These are phyloP conservation scores for Gavialis gangeticus DNA, from an alignment of 2,113 vertebrate genomes.

Conservation along the genomic window DNA sequence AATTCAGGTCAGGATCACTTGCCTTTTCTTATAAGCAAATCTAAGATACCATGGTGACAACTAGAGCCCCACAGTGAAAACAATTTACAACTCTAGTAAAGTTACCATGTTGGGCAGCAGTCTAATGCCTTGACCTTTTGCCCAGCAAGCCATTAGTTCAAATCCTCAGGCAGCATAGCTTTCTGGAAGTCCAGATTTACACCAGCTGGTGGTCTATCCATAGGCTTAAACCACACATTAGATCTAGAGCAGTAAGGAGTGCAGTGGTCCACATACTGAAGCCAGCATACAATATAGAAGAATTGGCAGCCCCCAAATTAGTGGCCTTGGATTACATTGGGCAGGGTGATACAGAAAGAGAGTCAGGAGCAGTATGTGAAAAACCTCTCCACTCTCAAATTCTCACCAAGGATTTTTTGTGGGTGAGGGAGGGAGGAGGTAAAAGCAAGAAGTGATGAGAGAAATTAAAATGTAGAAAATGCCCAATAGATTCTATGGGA, in stretches of 20 bases:
- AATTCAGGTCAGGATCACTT: conserved; percentile 55
- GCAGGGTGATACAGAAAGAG: not conserved
- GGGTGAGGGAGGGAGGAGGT: not conserved
- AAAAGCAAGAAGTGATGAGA: not conserved
- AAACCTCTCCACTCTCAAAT: not conserved
- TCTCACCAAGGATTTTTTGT: not conserved
- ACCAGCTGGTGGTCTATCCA: accelerated
- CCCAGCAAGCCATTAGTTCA: accelerated
- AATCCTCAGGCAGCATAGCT: not conserved
- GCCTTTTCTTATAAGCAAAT: conserved; percentile 21
- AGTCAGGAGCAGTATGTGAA: not conserved
- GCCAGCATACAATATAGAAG: not conserved
- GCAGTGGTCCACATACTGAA: not conserved
- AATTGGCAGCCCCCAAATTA: not conserved
- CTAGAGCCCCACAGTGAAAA: not conserved
- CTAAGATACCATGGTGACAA: conserved; percentile 16
- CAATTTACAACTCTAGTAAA: not conserved
- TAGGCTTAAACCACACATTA: not conserved
- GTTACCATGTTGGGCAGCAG: not conserved
- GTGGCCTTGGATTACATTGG: accelerated
- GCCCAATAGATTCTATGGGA: not conserved
- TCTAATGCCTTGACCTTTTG: not conserved
- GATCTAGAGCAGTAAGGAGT: not conserved
- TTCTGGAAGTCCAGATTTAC: not conserved
- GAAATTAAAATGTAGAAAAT: not conserved